Evolutionary conservation across 2,113 vertebrate species (phyloP).

Genomic region (Tyrannus savana): DNA sequence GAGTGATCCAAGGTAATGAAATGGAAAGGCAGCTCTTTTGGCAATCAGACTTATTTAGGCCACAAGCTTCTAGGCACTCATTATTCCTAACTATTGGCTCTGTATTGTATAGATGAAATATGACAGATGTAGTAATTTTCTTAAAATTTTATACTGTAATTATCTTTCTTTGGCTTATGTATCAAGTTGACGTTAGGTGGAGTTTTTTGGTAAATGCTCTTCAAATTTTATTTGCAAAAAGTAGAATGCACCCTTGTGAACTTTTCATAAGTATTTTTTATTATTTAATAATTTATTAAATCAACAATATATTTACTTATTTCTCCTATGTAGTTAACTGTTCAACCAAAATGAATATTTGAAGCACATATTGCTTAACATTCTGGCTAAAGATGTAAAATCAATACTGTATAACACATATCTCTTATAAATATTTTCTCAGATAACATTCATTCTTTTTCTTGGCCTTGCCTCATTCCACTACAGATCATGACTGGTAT

Average conservation of each 20-base stretch:
- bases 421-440: not conserved
- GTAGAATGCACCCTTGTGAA: not conserved
- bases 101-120: not conserved
- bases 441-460: constrained; percentile 11
- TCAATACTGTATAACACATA: not conserved
- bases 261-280: not conserved
- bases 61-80: not conserved
- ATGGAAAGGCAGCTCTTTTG: not conserved
- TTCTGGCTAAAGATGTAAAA: constrained; percentile 17
- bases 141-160: not conserved
- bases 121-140: not conserved
- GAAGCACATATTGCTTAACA: not conserved
- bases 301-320: not conserved
- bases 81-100: not conserved
- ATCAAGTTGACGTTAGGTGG: not conserved
- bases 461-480: constrained; percentile 27
- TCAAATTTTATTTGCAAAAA: not conserved
- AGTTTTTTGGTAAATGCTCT: not conserved
- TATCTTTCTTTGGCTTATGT: not conserved
- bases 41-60: not conserved
- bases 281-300: constrained; percentile 15
- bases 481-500: constrained; percentile 1
- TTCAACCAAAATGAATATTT: constrained; percentile 22
- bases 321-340: not conserved
- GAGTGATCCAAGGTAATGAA: not conserved